A percentile compares a stretch with the other conserved stretches of the same genome.
Evolutionary conservation across 2,888 invertebrate genomes (phyloP).

Genomic region (Torymus texanus): DNA sequence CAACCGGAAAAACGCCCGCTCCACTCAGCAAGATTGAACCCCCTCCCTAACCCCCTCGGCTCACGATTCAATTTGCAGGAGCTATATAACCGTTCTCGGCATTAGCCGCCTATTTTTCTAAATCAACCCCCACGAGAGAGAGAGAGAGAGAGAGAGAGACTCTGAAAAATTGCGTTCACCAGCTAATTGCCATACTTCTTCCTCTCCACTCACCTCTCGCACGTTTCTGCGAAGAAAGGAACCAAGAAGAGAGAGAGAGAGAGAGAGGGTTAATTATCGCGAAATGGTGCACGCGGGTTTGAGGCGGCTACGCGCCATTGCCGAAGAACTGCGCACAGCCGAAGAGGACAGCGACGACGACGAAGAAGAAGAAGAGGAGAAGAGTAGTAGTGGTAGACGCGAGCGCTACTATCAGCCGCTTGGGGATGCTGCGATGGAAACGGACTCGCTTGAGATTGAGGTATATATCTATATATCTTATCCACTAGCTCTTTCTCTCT

Average conservation of each 20-base stretch:
- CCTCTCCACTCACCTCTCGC: too few species aligned
- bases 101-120: too few species aligned
- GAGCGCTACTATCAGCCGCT: too few species aligned
- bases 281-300: constrained; percentile 44
- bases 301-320: constrained; percentile 39
- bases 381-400: too few species aligned
- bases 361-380: neutral
- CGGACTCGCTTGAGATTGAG: constrained; percentile 51
- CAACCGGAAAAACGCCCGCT: neutral
- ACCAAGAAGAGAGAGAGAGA: neutral
- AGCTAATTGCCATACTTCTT: too few species aligned
- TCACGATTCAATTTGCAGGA: too few species aligned
- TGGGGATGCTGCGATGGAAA: constrained; percentile 20
- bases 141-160: too few species aligned
- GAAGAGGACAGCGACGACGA: constrained; percentile 4
- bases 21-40: constrained; percentile 11
- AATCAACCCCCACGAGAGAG: too few species aligned
- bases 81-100: too few species aligned
- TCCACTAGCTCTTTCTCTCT: constrained; percentile 22
- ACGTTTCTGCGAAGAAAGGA: neutral
- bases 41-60: too few species aligned
- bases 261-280: neutral
- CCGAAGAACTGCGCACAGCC: constrained; percentile 13
- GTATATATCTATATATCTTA: neutral
- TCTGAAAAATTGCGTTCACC: too few species aligned